Conservation (phyloP, 2,888 invertebrate species). For the Conops quadrifasciatus region DNA sequence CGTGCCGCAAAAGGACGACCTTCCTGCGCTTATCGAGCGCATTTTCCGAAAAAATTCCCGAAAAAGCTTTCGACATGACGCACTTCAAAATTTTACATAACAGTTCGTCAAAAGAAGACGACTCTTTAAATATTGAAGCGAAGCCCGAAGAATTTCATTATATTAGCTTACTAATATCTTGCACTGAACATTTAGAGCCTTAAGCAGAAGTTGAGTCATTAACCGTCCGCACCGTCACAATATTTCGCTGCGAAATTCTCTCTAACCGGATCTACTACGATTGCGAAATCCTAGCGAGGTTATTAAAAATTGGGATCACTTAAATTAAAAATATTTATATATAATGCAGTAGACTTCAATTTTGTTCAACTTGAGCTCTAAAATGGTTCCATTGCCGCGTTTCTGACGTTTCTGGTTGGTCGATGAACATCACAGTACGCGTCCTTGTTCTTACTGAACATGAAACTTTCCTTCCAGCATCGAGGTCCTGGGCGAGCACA, state of each 20-base stretch:
- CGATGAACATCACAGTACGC: constrained; percentile 57
- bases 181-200: not conserved
- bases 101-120: not conserved
- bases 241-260: too few species aligned
- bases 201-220: not conserved
- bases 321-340: too few species aligned
- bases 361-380: constrained; percentile 7
- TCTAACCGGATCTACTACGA: too few species aligned
- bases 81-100: constrained; percentile 26
- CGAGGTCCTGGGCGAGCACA: constrained; percentile 60
- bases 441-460: constrained; percentile 64
- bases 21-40: constrained; percentile 3
- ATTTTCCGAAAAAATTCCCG: not conserved
- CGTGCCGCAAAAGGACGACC: constrained; percentile 7
- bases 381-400: constrained; percentile 27
- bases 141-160: constrained; percentile 4
- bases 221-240: too few species aligned
- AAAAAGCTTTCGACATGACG: constrained; percentile 11
- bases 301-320: not conserved
- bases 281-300: constrained; percentile 7
- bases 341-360: not conserved
- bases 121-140: not conserved
- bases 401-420: constrained; percentile 20
- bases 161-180: not conserved
- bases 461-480: constrained; percentile 48